These are phyloP conservation scores for Hypolimnas misippus DNA, from an alignment of 2,888 invertebrate species.

Conservation along the genomic window DNA sequence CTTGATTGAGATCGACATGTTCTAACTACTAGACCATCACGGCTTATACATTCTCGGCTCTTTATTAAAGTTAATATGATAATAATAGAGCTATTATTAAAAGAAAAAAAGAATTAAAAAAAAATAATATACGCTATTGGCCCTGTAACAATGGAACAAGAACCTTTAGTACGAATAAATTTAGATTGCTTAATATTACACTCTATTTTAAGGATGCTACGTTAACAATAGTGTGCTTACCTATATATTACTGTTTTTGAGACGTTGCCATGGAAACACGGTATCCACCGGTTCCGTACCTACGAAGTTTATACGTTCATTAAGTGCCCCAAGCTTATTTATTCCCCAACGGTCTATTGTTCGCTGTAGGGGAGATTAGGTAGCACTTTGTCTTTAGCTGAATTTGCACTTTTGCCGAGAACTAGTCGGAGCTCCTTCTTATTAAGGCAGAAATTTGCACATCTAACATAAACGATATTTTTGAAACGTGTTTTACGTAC, in stretches of 20 bases:
- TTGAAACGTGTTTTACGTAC: background rate
- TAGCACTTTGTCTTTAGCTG: slow-evolving; percentile 73
- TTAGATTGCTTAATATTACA: too few relatives aligned
- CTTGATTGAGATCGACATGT: too few relatives aligned
- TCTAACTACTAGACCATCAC: too few relatives aligned
- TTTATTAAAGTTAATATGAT: too few relatives aligned
- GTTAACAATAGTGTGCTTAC: too few relatives aligned
- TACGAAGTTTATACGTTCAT: slow-evolving; percentile 78
- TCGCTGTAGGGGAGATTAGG: slow-evolving; percentile 67
- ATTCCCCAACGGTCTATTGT: slow-evolving; percentile 74
- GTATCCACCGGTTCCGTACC: slow-evolving; percentile 63
- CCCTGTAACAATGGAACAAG: too few relatives aligned
- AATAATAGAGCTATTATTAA: too few relatives aligned
- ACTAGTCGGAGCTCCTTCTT: slow-evolving; percentile 28
- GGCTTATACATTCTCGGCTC: too few relatives aligned
- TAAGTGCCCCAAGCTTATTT: slow-evolving; percentile 77
- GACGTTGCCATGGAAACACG: slow-evolving; percentile 43
- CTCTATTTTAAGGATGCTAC: too few relatives aligned
- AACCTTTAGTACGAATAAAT: too few relatives aligned
- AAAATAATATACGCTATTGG: too few relatives aligned
- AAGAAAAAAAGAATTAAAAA: too few relatives aligned
- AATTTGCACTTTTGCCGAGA: slow-evolving; percentile 44
- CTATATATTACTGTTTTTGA: slow-evolving; percentile 19
- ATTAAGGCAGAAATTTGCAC: slow-evolving; percentile 8
- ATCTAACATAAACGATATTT: slow-evolving; percentile 2